phyloP scores from a whole-genome alignment of 2,113 vertebrate species.

The Elephantulus edwardii region DNA sequence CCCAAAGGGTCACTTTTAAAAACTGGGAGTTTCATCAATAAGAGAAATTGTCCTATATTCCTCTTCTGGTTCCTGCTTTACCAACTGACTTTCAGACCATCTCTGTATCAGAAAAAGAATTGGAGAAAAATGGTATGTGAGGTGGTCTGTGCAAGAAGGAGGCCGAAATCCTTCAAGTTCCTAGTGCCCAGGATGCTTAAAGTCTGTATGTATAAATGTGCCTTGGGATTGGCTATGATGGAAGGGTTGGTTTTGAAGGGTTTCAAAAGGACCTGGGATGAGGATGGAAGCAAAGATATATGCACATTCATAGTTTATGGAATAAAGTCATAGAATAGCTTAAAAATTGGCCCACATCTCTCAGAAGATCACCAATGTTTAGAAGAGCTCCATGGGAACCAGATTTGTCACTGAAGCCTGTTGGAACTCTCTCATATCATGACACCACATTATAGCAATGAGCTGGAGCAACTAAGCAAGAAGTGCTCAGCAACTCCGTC shows the following conservation, averaged over 20 bases:
- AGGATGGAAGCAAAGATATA: neutral
- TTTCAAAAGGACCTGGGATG: neutral
- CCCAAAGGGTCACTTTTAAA: neutral
- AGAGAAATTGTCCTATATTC: neutral
- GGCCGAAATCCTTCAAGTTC: too few relatives aligned
- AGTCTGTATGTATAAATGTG: neutral
- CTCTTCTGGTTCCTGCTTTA: neutral
- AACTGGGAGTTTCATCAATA: neutral
- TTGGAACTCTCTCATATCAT: neutral
- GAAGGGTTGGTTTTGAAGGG: neutral
- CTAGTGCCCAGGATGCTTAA: neutral
- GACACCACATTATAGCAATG: too few relatives aligned
- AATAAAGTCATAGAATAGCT: too few relatives aligned
- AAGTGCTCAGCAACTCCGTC: neutral
- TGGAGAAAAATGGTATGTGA: neutral
- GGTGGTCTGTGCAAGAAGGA: neutral
- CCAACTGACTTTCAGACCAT: neutral
- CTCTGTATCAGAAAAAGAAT: neutral
- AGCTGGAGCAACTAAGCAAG: neutral
- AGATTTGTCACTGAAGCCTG: neutral
- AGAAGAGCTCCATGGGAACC: neutral
- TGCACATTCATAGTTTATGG: too few relatives aligned
- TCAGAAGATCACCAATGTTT: neutral
- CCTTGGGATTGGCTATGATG: neutral
- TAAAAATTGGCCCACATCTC: neutral